Percentiles rank a stretch among this genome's conserved stretches.
Conservation (phyloP, 2,797 vertebrate genomes). For the Luscinia luscinia region DNA sequence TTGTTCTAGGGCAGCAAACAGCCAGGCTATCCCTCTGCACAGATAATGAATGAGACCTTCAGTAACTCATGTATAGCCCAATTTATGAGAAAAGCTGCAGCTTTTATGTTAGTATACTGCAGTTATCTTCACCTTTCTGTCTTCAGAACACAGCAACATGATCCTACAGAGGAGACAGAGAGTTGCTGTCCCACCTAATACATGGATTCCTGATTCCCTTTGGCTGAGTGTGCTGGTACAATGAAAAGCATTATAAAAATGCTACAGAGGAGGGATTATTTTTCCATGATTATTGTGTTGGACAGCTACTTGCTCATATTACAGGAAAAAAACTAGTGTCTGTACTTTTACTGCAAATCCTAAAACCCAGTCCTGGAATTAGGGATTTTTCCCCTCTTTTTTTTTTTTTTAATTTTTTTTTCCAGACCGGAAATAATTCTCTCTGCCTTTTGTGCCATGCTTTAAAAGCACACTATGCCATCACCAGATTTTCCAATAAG, state of each 20-base stretch:
- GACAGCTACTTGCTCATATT: conserved; percentile 29
- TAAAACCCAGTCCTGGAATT: conserved; percentile 17
- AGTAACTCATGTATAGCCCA: not conserved
- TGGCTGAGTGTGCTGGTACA: not conserved
- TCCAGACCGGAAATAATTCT: not conserved
- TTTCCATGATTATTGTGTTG: not conserved
- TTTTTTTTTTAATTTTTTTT: not conserved
- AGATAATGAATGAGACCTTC: not conserved
- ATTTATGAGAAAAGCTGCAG: not conserved
- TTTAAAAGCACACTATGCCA: not conserved
- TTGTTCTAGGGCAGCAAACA: not conserved
- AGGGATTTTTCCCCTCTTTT: rapidly evolving
- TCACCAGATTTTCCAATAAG: not conserved
- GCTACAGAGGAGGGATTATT: not conserved
- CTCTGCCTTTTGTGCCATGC: not conserved
- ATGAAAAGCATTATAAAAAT: conserved; percentile 25
- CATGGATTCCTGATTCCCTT: not conserved
- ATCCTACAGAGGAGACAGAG: not conserved
- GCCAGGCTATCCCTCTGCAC: not conserved
- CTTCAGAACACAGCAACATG: not conserved
- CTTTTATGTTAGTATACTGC: not conserved
- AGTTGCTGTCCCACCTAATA: not conserved
- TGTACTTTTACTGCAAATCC: not conserved
- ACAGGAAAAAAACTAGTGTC: not conserved
- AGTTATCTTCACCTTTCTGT: not conserved